A percentile compares a stretch with the other conserved stretches of the same genome.
Evolutionary conservation across 2,797 vertebrate species (phyloP).

Genomic region (Babyrousa celebensis): DNA sequence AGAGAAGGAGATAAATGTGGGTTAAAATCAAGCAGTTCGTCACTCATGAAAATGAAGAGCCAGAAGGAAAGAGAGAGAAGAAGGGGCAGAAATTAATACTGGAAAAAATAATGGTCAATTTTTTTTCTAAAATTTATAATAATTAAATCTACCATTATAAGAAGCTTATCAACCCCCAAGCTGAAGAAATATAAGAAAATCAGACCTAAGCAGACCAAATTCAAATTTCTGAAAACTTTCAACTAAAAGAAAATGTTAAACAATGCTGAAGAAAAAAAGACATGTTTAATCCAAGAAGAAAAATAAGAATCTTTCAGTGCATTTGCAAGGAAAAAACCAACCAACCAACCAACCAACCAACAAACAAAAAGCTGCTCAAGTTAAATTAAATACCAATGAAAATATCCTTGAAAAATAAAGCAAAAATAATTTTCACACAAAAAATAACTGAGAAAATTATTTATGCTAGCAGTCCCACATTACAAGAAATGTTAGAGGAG

Average conservation of each 20-base stretch:
- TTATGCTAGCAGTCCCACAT: not conserved
- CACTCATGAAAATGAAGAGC: not conserved
- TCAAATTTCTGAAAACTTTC: not conserved
- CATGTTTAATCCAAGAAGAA: not conserved
- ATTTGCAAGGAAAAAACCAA: not conserved
- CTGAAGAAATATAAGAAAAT: not conserved
- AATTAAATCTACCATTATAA: not conserved
- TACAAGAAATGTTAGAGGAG: not conserved
- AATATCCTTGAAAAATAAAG: not conserved
- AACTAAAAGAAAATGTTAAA: constrained; percentile 14
- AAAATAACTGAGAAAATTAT: not conserved
- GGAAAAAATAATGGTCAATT: not conserved
- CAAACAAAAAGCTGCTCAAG: not conserved
- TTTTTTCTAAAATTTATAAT: not conserved
- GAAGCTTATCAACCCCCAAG: not conserved
- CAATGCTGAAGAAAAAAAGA: not conserved
- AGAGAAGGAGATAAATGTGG: not conserved
- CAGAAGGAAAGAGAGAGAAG: not conserved
- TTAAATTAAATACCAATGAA: not conserved
- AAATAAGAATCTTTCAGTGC: not conserved
- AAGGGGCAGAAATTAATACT: not conserved
- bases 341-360: not conserved
- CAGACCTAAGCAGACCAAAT: not conserved
- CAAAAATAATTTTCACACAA: not conserved
- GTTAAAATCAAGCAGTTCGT: not conserved